These are phyloP conservation scores for Nicator chloris DNA, from an alignment of 2,113 vertebrate species.

Conservation along the genomic window DNA sequence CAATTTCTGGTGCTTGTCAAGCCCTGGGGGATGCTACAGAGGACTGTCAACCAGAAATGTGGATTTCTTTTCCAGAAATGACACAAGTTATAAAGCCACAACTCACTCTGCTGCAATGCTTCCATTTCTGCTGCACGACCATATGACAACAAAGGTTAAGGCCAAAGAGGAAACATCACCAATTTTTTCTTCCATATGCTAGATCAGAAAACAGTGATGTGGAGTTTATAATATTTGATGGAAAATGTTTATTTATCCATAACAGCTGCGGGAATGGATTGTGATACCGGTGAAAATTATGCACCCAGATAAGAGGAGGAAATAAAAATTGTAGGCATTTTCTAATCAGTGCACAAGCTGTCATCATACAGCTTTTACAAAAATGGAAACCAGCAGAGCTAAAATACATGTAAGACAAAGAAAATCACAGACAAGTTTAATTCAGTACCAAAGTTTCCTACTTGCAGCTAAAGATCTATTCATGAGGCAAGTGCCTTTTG, in stretches of 20 bases:
- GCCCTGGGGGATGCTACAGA: not conserved
- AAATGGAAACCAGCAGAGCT: not conserved
- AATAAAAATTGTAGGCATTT: not conserved
- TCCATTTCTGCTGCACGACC: not conserved
- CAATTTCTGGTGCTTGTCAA: conserved; percentile 23
- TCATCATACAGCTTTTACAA: not conserved
- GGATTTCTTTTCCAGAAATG: not conserved
- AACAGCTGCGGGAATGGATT: accelerated
- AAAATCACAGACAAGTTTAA: not conserved
- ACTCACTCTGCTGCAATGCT: not conserved
- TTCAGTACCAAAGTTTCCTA: not conserved
- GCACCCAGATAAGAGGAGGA: not conserved
- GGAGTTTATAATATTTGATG: not conserved
- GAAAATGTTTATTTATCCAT: not conserved
- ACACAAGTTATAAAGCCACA: not conserved
- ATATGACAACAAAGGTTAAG: not conserved
- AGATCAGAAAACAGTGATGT: not conserved
- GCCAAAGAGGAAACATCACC: not conserved
- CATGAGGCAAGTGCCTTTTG: not conserved
- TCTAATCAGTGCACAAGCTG: not conserved
- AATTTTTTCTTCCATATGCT: not conserved
- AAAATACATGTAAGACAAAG: not conserved
- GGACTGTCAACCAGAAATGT: not conserved
- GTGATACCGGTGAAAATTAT: not conserved
- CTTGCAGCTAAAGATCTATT: not conserved